phyloP scores from a whole-genome alignment of 2,113 vertebrate genomes.

The Rhizomys pruinosus region DNA sequence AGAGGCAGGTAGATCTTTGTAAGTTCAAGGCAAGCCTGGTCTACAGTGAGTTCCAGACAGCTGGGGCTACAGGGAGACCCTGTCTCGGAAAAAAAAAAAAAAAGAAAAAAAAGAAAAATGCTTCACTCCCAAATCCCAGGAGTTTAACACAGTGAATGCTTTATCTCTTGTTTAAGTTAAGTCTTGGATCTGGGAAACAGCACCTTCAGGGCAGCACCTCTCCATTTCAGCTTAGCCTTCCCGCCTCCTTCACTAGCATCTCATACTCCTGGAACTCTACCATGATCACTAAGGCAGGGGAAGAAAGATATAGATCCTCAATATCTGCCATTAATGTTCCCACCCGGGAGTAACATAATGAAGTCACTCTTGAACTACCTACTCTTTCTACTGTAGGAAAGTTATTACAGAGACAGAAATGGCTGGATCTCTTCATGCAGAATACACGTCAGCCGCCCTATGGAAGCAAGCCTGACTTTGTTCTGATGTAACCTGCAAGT shows the following conservation, averaged over 20 bases:
- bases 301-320: background rate
- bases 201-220: background rate
- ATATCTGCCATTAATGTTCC: background rate
- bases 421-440: background rate
- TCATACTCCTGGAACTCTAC: background rate
- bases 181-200: background rate
- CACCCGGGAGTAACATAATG: background rate
- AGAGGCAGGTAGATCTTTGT: too few relatives aligned
- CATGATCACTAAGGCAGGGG: background rate
- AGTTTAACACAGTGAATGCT: background rate
- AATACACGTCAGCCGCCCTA: background rate
- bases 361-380: background rate
- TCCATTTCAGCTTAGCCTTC: background rate
- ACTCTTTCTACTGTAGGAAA: background rate
- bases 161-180: too few relatives aligned
- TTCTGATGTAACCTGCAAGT: background rate
- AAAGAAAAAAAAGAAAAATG: too few relatives aligned
- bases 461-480: background rate
- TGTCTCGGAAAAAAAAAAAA: too few relatives aligned
- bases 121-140: background rate
- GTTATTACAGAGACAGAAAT: background rate
- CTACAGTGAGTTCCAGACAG: too few relatives aligned
- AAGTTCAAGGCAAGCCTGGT: too few relatives aligned
- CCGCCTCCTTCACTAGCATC: background rate
- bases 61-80: too few relatives aligned